Percentiles rank a stretch among this genome's conserved stretches.
phyloP scores from a whole-genome alignment of 64 coral and sea anemone genomes.

The Anthopleura sola region DNA sequence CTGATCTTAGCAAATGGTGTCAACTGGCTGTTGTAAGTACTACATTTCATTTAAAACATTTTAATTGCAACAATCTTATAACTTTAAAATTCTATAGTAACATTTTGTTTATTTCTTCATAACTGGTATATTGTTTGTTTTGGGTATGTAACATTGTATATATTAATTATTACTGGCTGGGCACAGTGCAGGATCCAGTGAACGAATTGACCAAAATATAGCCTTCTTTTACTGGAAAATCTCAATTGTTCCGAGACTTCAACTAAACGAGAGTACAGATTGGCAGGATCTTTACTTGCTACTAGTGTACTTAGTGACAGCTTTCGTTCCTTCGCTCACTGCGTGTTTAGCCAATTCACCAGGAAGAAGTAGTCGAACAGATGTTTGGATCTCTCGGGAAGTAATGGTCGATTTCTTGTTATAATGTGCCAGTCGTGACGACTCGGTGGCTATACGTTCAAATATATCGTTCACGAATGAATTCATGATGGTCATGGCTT shows the following conservation, averaged over 20 bases:
- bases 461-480: slow-evolving; percentile 25
- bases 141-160: no score
- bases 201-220: no score
- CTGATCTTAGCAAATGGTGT: slow-evolving; percentile 84
- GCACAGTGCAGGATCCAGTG: no score
- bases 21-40: slow-evolving; percentile 96
- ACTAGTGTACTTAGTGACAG: slow-evolving; percentile 32
- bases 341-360: slow-evolving; percentile 22
- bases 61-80: no score
- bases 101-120: no score
- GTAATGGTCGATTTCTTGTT: slow-evolving; percentile 36
- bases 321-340: slow-evolving; percentile 29
- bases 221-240: background rate
- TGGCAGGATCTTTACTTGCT: slow-evolving; percentile 2
- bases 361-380: slow-evolving; percentile 23
- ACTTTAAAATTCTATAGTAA: no score
- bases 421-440: slow-evolving; percentile 11
- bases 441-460: slow-evolving; percentile 11
- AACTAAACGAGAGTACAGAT: background rate
- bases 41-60: background rate
- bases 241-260: no score
- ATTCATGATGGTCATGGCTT: slow-evolving; percentile 29
- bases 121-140: no score
- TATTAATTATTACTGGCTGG: no score
- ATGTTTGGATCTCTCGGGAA: slow-evolving; percentile 11